These are phyloP conservation scores for Mola mola DNA, from an alignment of 2,113 vertebrate genomes.

Conservation along the genomic window DNA sequence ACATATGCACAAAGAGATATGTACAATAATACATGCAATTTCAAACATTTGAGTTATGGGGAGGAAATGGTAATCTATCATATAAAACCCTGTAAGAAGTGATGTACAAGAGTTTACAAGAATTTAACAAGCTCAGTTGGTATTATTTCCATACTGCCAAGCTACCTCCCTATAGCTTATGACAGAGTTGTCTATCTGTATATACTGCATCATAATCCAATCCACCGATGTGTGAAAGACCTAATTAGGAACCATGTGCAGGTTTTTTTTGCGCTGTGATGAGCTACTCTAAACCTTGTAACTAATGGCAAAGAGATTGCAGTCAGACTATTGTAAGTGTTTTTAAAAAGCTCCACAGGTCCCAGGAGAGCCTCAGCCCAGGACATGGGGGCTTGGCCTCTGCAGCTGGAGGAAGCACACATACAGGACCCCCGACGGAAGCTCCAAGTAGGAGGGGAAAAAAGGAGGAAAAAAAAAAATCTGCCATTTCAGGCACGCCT, in stretches of 20 bases:
- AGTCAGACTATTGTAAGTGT: conserved; percentile 61
- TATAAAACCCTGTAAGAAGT: not conserved
- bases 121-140: conserved; percentile 21
- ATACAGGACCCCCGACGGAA: conserved; percentile 71
- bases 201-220: conserved; percentile 29
- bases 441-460: conserved; percentile 44
- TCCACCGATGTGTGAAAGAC: conserved; percentile 55
- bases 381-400: conserved; percentile 62
- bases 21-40: not conserved
- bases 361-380: conserved; percentile 64
- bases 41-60: not conserved
- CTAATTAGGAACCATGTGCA: conserved; percentile 56
- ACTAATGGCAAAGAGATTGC: conserved; percentile 51
- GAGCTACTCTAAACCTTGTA: conserved; percentile 44
- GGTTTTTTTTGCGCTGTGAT: conserved; percentile 41
- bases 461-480: conserved; percentile 11
- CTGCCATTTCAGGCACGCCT: conserved; percentile 67
- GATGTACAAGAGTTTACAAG: too few species aligned
- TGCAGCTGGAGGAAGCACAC: conserved; percentile 74
- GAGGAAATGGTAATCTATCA: not conserved
- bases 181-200: conserved; percentile 25
- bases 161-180: conserved; percentile 27
- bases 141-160: conserved; percentile 45
- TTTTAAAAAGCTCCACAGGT: conserved; percentile 68
- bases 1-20: conserved; percentile 5